Conservation (phyloP, 2,888 invertebrate genomes). For the Andrena trimmerana region DNA sequence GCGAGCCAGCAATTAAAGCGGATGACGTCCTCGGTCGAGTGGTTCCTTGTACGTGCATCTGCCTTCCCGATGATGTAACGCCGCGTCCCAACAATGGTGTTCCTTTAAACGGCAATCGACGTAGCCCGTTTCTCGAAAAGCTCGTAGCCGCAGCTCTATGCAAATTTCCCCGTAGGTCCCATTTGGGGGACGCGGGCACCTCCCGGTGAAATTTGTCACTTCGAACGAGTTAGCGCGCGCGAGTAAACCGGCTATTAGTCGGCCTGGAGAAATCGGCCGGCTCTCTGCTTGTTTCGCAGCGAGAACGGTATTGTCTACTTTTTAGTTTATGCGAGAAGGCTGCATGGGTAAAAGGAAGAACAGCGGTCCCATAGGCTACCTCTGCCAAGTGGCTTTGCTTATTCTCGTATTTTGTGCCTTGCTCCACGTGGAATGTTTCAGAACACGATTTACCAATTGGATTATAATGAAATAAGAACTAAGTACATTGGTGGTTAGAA, state of each 20-base stretch:
- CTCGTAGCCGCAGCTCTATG: conserved; percentile 71
- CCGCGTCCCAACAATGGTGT: conserved; percentile 50
- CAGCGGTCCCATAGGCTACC: background rate
- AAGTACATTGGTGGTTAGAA: background rate
- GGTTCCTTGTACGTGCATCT: conserved; percentile 51
- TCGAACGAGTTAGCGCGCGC: conserved; percentile 68
- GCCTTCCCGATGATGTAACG: conserved; percentile 47
- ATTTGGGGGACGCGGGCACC: conserved; percentile 42
- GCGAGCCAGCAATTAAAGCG: conserved; percentile 46
- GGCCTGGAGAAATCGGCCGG: conserved; percentile 50
- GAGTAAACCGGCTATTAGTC: conserved; percentile 71
- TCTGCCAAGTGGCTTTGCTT: background rate
- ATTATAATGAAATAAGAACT: background rate
- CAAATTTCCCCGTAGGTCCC: conserved; percentile 64
- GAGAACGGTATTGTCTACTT: conserved; percentile 52
- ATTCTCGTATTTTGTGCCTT: background rate
- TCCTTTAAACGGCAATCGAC: conserved; percentile 55
- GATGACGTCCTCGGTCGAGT: conserved; percentile 43
- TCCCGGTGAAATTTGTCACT: conserved; percentile 73
- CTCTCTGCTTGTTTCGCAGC: conserved; percentile 48
- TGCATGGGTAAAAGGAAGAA: conserved; percentile 44
- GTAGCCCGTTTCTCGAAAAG: conserved; percentile 53
- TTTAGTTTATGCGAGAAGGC: conserved; percentile 55
- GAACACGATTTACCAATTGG: conserved; percentile 9
- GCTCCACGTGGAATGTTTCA: background rate